Evolutionary conservation across 2,888 invertebrate species (phyloP).

Genomic region (Troides aeacus): DNA sequence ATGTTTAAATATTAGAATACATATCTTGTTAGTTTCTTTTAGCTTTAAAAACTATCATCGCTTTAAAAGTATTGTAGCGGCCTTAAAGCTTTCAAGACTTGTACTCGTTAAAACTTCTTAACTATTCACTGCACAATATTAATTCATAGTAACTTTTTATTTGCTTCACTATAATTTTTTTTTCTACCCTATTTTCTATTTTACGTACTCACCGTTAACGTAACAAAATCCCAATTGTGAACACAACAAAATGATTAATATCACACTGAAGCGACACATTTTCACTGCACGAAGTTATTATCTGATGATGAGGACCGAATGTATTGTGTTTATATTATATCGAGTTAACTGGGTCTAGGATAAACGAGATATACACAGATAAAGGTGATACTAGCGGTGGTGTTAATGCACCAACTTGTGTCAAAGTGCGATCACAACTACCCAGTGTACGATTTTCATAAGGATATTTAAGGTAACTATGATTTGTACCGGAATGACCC

Average conservation of each 20-base stretch:
- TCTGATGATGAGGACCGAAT: slow-evolving; percentile 40
- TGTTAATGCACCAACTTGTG: slow-evolving; percentile 41
- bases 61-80: too few species aligned
- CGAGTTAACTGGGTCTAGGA: slow-evolving; percentile 49
- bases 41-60: too few species aligned
- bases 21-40: too few species aligned
- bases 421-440: slow-evolving; percentile 60
- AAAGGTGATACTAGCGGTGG: slow-evolving; percentile 30
- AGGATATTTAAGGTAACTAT: slow-evolving; percentile 67
- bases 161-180: neutral
- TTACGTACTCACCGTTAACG: slow-evolving; percentile 63
- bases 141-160: neutral
- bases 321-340: slow-evolving; percentile 44
- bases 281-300: slow-evolving; percentile 41
- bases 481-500: slow-evolving; percentile 68
- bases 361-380: slow-evolving; percentile 36
- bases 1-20: too few species aligned
- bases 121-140: slow-evolving; percentile 3
- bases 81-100: neutral
- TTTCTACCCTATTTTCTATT: neutral
- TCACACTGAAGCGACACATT: slow-evolving; percentile 54
- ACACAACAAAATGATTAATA: slow-evolving; percentile 43
- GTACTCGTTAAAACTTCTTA: slow-evolving; percentile 23
- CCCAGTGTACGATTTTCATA: slow-evolving; percentile 58
- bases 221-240: slow-evolving; percentile 57